Evolutionary conservation across 2,888 invertebrate species (phyloP).

Genomic region (Lagria hirta): DNA sequence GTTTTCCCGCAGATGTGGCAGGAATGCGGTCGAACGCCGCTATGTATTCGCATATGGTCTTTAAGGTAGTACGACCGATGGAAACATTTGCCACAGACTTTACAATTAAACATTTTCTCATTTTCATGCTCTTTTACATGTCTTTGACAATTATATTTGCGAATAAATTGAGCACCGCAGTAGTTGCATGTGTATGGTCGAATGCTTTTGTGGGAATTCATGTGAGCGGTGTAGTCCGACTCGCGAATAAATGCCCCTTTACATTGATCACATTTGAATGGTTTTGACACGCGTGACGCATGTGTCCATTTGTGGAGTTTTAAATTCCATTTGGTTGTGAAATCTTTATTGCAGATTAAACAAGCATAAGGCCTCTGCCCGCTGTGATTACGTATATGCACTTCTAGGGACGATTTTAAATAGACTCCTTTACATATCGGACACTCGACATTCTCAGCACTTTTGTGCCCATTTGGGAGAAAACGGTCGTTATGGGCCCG

Average conservation of each 20-base stretch:
- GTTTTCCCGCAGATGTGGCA: constrained; percentile 89
- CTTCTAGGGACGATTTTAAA: constrained; percentile 75
- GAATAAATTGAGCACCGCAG: constrained; percentile 85
- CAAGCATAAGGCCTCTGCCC: constrained; percentile 78
- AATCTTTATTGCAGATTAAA: constrained; percentile 79
- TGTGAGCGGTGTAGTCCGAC: constrained; percentile 78
- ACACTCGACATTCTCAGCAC: constrained; percentile 72
- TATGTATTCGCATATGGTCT: constrained; percentile 84
- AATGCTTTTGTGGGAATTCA: constrained; percentile 82
- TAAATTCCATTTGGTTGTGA: constrained; percentile 88
- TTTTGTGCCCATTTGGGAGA: constrained; percentile 63
- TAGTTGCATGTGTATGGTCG: constrained; percentile 86
- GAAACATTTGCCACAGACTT: constrained; percentile 80
- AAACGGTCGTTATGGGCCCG: constrained; percentile 77
- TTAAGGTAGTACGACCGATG: constrained; percentile 85
- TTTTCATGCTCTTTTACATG: constrained; percentile 84
- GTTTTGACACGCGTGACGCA: constrained; percentile 78
- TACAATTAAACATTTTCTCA: constrained; percentile 73
- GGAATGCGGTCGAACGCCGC: constrained; percentile 76
- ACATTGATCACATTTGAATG: constrained; percentile 81
- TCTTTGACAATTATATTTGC: constrained; percentile 84
- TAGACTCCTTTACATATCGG: constrained; percentile 76
- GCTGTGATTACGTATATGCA: constrained; percentile 78
- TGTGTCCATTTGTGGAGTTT: constrained; percentile 90
- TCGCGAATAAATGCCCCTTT: constrained; percentile 83